Evolutionary conservation across 2,797 vertebrate genomes (phyloP).

Genomic region (Stomatorhinus walkeri): DNA sequence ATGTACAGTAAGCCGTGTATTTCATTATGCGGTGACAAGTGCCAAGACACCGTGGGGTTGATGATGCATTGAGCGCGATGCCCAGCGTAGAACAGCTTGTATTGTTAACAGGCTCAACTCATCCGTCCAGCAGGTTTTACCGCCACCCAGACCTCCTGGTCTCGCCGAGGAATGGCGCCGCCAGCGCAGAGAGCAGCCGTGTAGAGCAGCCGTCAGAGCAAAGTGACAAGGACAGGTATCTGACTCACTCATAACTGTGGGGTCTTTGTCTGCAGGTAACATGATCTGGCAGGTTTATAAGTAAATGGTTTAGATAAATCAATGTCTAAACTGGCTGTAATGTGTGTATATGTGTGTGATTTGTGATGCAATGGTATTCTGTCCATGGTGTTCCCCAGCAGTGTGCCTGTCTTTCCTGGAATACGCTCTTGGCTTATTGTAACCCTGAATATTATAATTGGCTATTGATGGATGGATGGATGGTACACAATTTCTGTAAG

Average conservation of each 20-base stretch:
- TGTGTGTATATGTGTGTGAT: not conserved
- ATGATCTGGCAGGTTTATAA: not conserved
- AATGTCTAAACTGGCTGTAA: not conserved
- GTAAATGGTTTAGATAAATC: not conserved
- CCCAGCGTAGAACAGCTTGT: not conserved
- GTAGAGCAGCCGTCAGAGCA: slow-evolving; percentile 62
- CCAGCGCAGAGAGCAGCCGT: slow-evolving; percentile 54
- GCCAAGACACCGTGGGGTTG: not conserved
- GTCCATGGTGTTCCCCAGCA: not conserved
- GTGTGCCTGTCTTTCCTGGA: not conserved
- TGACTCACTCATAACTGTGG: not conserved
- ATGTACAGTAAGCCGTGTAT: not conserved
- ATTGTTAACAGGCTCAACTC: not conserved
- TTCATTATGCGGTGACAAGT: not conserved
- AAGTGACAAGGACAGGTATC: slow-evolving; percentile 2
- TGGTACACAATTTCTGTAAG: not conserved
- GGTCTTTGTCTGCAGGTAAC: not conserved
- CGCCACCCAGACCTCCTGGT: slow-evolving; percentile 54
- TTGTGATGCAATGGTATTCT: not conserved
- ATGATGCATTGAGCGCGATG: not conserved
- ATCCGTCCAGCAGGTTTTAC: slow-evolving; percentile 43
- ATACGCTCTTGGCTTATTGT: not conserved
- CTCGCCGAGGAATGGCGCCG: slow-evolving; percentile 50
- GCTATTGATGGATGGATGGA: not conserved
- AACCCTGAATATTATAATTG: not conserved